phyloP scores from a whole-genome alignment of 2,797 vertebrate species.

The Sebastes oblongus region DNA sequence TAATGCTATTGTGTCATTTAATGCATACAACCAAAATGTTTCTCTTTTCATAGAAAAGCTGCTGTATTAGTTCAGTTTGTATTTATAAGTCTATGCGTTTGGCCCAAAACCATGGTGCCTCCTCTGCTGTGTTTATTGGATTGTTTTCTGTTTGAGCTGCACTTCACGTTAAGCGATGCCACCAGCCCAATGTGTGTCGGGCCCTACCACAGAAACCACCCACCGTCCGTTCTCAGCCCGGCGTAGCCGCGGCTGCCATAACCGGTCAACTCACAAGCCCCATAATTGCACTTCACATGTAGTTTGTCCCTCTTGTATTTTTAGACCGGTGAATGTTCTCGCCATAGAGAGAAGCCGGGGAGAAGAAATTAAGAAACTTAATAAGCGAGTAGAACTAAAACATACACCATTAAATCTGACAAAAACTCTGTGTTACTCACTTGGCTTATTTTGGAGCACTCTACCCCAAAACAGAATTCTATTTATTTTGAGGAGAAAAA shows the following conservation, averaged over 20 bases:
- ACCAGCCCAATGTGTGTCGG: constrained; percentile 55
- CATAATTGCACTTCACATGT: constrained; percentile 81
- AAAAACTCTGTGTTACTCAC: constrained; percentile 60
- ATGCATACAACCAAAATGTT: neutral
- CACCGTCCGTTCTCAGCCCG: constrained; percentile 70
- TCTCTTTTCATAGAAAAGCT: neutral
- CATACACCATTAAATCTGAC: constrained; percentile 80
- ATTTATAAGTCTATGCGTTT: constrained; percentile 20
- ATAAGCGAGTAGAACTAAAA: constrained; percentile 78
- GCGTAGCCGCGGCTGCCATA: constrained; percentile 62
- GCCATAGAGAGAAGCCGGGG: constrained; percentile 55
- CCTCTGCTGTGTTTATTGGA: constrained; percentile 59
- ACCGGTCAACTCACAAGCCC: constrained; percentile 75
- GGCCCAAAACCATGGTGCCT: constrained; percentile 17
- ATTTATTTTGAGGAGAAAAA: constrained; percentile 74
- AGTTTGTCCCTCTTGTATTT: constrained; percentile 76
- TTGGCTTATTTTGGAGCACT: constrained; percentile 69
- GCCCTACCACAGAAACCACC: constrained; percentile 76
- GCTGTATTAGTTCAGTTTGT: constrained; percentile 3
- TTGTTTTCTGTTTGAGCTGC: constrained; percentile 59
- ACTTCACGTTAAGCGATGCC: constrained; percentile 48
- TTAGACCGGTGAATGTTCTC: constrained; percentile 77
- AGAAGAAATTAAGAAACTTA: constrained; percentile 82
- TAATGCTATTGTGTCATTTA: neutral
- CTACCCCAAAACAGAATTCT: constrained; percentile 52